Percentiles rank a stretch among this genome's conserved stretches.
phyloP scores from a whole-genome alignment of 2,888 invertebrate species.

The Leptinotarsa peninsularis region DNA sequence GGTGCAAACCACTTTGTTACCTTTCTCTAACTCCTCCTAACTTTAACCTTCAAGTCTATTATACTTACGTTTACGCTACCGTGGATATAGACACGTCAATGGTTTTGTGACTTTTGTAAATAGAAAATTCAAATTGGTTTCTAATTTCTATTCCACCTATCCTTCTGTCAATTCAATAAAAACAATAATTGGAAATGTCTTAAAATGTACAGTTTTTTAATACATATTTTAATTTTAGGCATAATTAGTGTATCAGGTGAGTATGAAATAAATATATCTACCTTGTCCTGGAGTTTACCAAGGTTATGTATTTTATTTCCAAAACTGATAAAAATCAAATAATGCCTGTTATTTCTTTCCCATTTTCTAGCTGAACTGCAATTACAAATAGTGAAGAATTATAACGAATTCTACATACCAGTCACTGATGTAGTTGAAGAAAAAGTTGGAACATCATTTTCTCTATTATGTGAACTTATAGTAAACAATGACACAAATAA shows the following conservation, averaged over 20 bases:
- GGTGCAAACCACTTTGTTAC: too few species aligned
- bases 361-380: conserved; percentile 55
- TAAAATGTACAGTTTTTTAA: conserved; percentile 20
- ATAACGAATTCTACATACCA: conserved; percentile 57
- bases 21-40: too few species aligned
- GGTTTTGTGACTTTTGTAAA: too few species aligned
- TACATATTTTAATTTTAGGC: conserved; percentile 51
- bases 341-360: not conserved
- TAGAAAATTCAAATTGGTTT: too few species aligned
- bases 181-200: conserved; percentile 7
- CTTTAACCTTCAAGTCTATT: not conserved
- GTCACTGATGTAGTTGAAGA: conserved; percentile 58
- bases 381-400: conserved; percentile 60
- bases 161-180: not conserved
- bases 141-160: not conserved
- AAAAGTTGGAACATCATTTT: conserved; percentile 59
- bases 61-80: not conserved
- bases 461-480: conserved; percentile 61
- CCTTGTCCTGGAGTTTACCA: not conserved
- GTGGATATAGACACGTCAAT: not conserved
- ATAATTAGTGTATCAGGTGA: conserved; percentile 50
- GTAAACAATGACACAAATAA: conserved; percentile 53
- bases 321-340: not conserved
- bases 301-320: too few species aligned
- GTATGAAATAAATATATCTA: conserved; percentile 18